Base-by-base conservation (phyloP, 2,113 vertebrate genomes). In the Laticauda laticaudata region DNA sequence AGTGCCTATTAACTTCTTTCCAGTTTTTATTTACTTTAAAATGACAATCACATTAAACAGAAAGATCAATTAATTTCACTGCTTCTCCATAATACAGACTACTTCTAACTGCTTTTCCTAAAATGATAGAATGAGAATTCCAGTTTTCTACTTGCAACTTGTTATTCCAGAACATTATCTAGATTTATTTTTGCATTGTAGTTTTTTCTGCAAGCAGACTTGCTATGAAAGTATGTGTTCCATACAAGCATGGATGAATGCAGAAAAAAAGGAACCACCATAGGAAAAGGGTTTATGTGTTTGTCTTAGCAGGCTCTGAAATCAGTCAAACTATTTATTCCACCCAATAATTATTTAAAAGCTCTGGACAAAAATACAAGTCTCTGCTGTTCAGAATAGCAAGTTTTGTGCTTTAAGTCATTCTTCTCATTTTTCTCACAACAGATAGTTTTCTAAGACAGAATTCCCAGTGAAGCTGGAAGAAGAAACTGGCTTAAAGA, bases 21-120 rank as follows among this genome's bases (percentile, higher is more conserved):
- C 23, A 88, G 18, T 75, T 93, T 91, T 24, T 88, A 91, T 91
- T 91, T 57, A 43, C 26, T 43, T 88, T 93, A 21, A 93, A 93
- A 91, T 8, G 10, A 54, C 21, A 88, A 91, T 51, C 6, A 6
- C 9, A 48, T 8, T 26, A n/a, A n/a, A 43, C 39, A 88, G 24
- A 43, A 93, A 56, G 51, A 39, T 45, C 29, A 48, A 20, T 18
- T 75, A 14, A 11, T 39, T 85, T 34, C 54, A 85, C 24, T 59
- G 26, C n/a, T 48, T 56, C 64, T 57, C 55, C 86, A 61, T 59
- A 29, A 48, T 88, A 23, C 20, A 75, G 29, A 75, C 14, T 75
- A 89, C 85, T 85, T 90, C 48, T 69, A 64, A 61, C 1, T 43
- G 10, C 59, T 45, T n/a, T 43, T 86, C n/a, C 15, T 86, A 75